phyloP scores from a whole-genome alignment of 2,113 vertebrate species.

The Mobula hypostoma region DNA sequence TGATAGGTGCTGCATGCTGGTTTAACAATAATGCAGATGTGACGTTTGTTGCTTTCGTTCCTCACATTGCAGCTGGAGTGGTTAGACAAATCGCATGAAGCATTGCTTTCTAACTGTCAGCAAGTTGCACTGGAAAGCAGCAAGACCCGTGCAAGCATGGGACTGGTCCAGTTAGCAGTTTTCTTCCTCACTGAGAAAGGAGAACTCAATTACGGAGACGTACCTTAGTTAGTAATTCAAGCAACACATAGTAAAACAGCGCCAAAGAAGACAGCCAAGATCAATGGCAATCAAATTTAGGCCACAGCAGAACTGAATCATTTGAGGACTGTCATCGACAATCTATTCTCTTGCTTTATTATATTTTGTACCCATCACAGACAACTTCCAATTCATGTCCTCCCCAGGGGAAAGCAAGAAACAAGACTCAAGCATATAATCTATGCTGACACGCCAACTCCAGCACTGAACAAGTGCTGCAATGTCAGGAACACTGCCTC shows the following conservation, averaged over 20 bases:
- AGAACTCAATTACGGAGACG: neutral
- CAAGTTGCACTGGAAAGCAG: neutral
- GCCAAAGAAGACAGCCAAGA: neutral
- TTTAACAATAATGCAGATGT: neutral
- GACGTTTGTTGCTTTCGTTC: neutral
- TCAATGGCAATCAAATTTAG: neutral
- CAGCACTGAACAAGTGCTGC: neutral
- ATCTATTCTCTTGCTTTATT: neutral
- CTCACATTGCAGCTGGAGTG: neutral
- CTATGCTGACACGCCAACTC: neutral
- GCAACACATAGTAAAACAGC: neutral
- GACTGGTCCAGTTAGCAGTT: neutral
- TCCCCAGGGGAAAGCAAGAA: neutral
- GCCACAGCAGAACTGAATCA: neutral
- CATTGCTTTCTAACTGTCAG: neutral
- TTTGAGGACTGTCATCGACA: neutral
- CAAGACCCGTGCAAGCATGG: neutral
- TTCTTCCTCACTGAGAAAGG: neutral
- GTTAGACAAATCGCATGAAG: neutral
- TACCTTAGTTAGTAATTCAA: neutral
- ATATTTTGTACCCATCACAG: neutral
- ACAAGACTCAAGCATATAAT: neutral
- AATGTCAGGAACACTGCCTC: neutral
- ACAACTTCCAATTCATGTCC: neutral
- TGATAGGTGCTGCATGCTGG: neutral